phyloP scores from a whole-genome alignment of 2,113 vertebrate genomes.

The Antennarius striatus region DNA sequence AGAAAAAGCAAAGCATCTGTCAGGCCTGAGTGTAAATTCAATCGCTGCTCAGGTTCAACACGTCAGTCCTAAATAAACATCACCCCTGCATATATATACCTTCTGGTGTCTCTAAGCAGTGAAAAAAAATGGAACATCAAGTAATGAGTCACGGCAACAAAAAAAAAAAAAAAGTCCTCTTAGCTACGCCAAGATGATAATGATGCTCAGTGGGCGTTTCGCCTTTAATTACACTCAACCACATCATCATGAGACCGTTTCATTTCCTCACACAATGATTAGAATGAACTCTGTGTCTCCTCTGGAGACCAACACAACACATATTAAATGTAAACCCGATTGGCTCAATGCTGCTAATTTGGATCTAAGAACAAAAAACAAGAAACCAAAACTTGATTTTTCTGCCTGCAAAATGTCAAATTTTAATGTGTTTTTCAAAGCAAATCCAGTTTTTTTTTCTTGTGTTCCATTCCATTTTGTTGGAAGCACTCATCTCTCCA shows the following conservation, averaged over 20 bases:
- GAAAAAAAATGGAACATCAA: no score
- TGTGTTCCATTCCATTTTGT: not conserved
- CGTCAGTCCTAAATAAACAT: constrained; percentile 1
- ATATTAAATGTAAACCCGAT: no score
- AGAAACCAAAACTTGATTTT: no score
- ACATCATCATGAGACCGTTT: constrained; percentile 18
- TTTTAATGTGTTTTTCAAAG: not conserved
- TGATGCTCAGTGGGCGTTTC: constrained; percentile 22
- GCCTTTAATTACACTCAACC: constrained; percentile 15
- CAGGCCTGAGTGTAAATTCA: not conserved
- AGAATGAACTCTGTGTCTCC: no score
- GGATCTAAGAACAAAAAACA: no score
- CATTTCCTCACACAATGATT: not conserved
- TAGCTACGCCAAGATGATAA: not conserved
- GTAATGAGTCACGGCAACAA: no score
- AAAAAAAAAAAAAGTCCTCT: not conserved
- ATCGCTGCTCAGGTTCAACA: constrained; percentile 9
- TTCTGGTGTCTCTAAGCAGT: not conserved
- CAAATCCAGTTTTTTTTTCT: constrained; percentile 1
- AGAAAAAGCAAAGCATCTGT: constrained; percentile 6
- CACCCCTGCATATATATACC: not conserved
- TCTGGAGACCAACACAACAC: no score
- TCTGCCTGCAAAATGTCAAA: not conserved
- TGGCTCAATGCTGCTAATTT: no score
- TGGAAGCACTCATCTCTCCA: not conserved